Evolutionary conservation across 2,797 vertebrate genomes (phyloP).

Genomic region (Pantherophis alleghaniensis): DNA sequence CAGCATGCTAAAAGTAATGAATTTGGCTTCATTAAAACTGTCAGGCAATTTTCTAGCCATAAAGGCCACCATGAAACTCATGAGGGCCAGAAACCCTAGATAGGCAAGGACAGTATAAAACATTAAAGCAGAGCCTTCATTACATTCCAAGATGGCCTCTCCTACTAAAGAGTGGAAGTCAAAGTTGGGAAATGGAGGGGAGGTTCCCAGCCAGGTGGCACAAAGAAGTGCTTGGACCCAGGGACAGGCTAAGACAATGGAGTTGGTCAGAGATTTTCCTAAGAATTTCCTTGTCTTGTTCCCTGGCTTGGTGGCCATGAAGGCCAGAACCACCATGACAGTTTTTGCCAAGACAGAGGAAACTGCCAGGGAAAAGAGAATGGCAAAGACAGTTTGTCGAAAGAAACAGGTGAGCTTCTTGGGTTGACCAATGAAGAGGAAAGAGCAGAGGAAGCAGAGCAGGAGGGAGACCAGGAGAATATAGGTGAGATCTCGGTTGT

Average conservation of each 20-base stretch:
- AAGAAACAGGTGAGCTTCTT: too few relatives aligned
- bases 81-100: fast-evolving
- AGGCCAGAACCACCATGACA: background rate
- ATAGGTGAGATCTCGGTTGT: too few relatives aligned
- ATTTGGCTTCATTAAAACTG: background rate
- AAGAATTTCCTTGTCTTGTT: background rate
- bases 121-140: background rate
- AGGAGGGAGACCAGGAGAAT: too few relatives aligned
- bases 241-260: too few relatives aligned
- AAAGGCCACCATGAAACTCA: background rate
- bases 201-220: too few relatives aligned
- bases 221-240: too few relatives aligned
- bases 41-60: background rate
- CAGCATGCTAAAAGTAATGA: background rate
- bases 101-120: background rate
- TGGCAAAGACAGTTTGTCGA: too few relatives aligned
- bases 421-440: too few relatives aligned
- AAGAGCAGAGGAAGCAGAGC: too few relatives aligned
- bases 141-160: background rate
- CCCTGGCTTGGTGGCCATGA: background rate
- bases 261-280: background rate
- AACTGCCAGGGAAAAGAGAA: too few relatives aligned
- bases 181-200: background rate
- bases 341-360: background rate
- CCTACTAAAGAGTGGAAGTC: background rate